Evolutionary conservation across 2,113 vertebrate genomes (phyloP), one percentile per base, ranked within the genome.

Genomic region (Cyprinus carpio): DNA sequence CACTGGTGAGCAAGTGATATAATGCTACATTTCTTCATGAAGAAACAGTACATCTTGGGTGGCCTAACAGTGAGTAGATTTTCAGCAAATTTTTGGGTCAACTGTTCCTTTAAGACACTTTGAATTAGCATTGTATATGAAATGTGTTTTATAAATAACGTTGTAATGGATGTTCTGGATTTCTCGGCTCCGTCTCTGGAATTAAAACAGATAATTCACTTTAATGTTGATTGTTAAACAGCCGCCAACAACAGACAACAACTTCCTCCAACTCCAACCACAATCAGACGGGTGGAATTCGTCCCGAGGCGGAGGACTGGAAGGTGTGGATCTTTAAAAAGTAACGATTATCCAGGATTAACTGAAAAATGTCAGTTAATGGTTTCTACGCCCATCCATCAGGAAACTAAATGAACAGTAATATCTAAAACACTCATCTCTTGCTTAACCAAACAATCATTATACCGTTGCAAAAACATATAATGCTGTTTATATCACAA

Each of bases 261-360:
- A 58, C 18, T 31, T 51, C 43, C 74, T 75, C 3, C 46, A 51
- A 31, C 27, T 56, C 27, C 75, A 37, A 20, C 4, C 18, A 77
- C 4, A 56, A 77, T 56, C 4, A 13, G 6, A 56, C 11, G 9
- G 51, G 4, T 34, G 75, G 25, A 77, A 77, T 56, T 56, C 18
- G 4, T 54, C 75, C 75, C 3, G 49, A 77, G 51, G 51, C 51
- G 31, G 75, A 15, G 27, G 49, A 51, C 11, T 56, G 40, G 6
- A 49, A 75, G 72, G 72, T 49, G 72, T 75, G 46, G 46, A 51
- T 75, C 25, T 29, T 6, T 76, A 0, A 74, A 75, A 46, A 75
- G 37, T 46, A 75, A 25, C 6, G 0, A 75, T 75, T 75, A 49
- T 75, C 20, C 43, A 31, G 27, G 2, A 77, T 23, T 4, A 56